These are phyloP conservation scores for Resseliella maxima DNA, from an alignment of 2,888 invertebrate species.

Conservation along the genomic window DNA sequence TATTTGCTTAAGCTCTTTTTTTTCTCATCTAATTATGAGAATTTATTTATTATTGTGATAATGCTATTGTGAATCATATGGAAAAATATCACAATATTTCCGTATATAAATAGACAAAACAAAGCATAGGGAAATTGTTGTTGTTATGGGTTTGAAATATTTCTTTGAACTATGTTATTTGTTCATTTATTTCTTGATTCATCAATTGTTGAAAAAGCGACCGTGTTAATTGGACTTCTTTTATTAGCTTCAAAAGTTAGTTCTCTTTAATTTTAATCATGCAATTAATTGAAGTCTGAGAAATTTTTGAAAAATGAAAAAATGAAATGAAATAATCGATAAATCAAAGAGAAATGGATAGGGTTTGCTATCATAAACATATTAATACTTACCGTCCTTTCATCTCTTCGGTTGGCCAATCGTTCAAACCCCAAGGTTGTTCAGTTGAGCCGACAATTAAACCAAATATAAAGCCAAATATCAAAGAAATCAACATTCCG, in stretches of 20 bases:
- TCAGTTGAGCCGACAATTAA: conserved; percentile 78
- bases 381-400: conserved; percentile 73
- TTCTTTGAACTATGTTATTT: too few species aligned
- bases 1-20: not conserved
- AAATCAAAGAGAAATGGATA: conserved; percentile 6
- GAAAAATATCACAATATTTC: not conserved
- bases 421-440: conserved; percentile 81
- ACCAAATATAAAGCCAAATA: conserved; percentile 85
- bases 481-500: conserved; percentile 79
- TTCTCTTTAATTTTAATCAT: too few species aligned
- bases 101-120: too few species aligned
- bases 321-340: not conserved
- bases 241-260: too few species aligned
- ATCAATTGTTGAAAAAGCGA: too few species aligned
- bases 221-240: too few species aligned
- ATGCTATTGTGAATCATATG: not conserved
- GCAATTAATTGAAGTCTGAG: not conserved
- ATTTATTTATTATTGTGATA: not conserved
- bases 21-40: not conserved
- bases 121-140: too few species aligned
- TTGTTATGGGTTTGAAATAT: too few species aligned
- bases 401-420: conserved; percentile 86
- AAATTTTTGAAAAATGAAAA: not conserved
- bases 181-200: too few species aligned
- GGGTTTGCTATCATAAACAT: not conserved